Conservation (phyloP, 2,888 invertebrate species). For the Peribatodes rhomboidaria region DNA sequence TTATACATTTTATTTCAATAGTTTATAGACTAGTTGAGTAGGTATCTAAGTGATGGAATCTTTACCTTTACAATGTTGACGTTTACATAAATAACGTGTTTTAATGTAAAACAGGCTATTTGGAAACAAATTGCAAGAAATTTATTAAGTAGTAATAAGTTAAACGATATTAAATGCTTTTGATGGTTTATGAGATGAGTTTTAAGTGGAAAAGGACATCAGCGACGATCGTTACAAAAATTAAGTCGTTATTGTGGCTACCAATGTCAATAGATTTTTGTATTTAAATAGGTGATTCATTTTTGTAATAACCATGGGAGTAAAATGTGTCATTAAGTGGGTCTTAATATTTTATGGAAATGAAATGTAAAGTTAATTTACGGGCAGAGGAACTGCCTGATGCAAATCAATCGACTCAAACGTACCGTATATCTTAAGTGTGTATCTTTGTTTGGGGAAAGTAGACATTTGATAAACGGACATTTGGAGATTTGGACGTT, state of each 20-base stretch:
- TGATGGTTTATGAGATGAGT: neutral
- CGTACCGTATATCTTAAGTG: too few species aligned
- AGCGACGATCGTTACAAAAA: neutral
- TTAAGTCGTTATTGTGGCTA: neutral
- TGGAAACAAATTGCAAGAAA: conserved; percentile 20
- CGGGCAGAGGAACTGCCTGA: too few species aligned
- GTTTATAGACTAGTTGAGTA: conserved; percentile 7
- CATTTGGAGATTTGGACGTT: too few species aligned
- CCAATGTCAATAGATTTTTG: too few species aligned
- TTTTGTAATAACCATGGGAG: neutral
- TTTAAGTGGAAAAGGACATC: conserved; percentile 9
- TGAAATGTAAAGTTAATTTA: too few species aligned
- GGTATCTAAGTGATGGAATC: conserved; percentile 4
- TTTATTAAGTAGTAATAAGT: conserved; percentile 6
- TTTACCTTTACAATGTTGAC: conserved; percentile 10
- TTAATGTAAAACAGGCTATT: conserved; percentile 21
- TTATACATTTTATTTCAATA: conserved; percentile 24
- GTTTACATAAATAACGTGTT: conserved; percentile 12
- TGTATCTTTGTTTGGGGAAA: too few species aligned
- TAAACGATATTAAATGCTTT: conserved; percentile 6
- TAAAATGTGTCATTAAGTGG: neutral
- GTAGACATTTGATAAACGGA: too few species aligned
- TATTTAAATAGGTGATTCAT: neutral
- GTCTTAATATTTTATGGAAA: too few species aligned
- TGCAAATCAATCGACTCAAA: too few species aligned